A percentile compares a stretch with the other conserved stretches of the same genome.
These are phyloP conservation scores for Melinaea marsaeus DNA, from an alignment of 2,888 invertebrate species.

Conservation along the genomic window DNA sequence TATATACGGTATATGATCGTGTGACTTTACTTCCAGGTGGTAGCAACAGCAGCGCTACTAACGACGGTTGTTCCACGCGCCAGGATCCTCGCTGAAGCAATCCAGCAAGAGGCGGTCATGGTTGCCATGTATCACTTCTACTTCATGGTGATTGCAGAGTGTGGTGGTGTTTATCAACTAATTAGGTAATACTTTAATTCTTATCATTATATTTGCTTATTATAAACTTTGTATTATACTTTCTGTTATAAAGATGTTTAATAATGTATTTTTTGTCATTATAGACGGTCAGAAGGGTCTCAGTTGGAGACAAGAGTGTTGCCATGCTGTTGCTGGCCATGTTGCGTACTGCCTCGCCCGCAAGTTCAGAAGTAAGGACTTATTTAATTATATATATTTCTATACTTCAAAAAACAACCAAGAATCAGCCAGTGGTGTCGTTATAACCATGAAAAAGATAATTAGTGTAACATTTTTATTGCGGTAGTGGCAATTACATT, in stretches of 20 bases:
- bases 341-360: slow-evolving; percentile 78
- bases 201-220: neutral
- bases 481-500: no score
- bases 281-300: slow-evolving; percentile 76
- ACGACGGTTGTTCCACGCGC: slow-evolving; percentile 80
- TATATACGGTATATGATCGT: no score
- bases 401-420: no score
- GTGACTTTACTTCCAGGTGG: slow-evolving; percentile 68
- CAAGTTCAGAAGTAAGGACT: slow-evolving; percentile 73
- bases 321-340: slow-evolving; percentile 87
- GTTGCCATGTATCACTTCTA: slow-evolving; percentile 83
- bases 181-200: slow-evolving; percentile 51
- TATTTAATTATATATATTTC: slow-evolving; percentile 4
- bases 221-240: neutral
- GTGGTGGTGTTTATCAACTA: slow-evolving; percentile 79
- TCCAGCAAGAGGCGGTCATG: slow-evolving; percentile 83
- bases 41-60: slow-evolving; percentile 76
- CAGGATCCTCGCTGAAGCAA: slow-evolving; percentile 82
- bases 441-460: no score
- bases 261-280: slow-evolving; percentile 12
- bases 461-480: no score
- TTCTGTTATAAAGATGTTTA: neutral
- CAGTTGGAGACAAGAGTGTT: slow-evolving; percentile 79
- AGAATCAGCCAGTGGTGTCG: no score
- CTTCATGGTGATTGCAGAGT: slow-evolving; percentile 81